phyloP scores from a whole-genome alignment of 2,888 invertebrate genomes.

The Athalia circularis region DNA sequence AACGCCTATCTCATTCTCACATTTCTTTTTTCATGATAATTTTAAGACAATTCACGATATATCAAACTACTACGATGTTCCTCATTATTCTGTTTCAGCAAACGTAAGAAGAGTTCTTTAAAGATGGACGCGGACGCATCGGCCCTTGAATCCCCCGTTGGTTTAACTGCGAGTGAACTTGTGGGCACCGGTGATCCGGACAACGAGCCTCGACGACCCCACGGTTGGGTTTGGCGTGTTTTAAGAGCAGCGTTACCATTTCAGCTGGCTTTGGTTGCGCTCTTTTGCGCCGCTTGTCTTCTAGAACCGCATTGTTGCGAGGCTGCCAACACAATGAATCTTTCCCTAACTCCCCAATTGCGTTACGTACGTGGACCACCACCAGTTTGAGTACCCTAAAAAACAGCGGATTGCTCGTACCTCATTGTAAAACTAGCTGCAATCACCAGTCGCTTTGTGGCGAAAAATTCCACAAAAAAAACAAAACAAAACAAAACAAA shows the following conservation, averaged over 20 bases:
- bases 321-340: slow-evolving; percentile 84
- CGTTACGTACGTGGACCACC: slow-evolving; percentile 90
- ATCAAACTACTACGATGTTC: background rate
- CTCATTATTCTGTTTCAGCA: slow-evolving; percentile 56
- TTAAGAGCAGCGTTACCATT: slow-evolving; percentile 85
- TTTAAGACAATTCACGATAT: background rate
- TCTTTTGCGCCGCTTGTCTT: slow-evolving; percentile 84
- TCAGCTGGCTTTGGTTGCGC: slow-evolving; percentile 84
- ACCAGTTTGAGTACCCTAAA: slow-evolving; percentile 78
- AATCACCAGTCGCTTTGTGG: no score
- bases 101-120: slow-evolving; percentile 60
- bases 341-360: slow-evolving; percentile 86
- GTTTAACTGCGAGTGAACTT: slow-evolving; percentile 55
- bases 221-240: slow-evolving; percentile 83
- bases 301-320: slow-evolving; percentile 87
- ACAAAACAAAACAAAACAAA: no score
- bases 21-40: background rate
- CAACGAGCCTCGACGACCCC: slow-evolving; percentile 76
- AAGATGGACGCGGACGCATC: slow-evolving; percentile 47
- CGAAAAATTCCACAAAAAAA: no score
- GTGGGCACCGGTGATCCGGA: slow-evolving; percentile 76
- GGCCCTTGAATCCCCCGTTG: slow-evolving; percentile 36
- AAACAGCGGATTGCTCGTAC: background rate
- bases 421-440: background rate
- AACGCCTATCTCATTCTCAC: background rate